Base-by-base conservation (phyloP, 2,888 invertebrate species). In the Pachydiplax longipennis region DNA sequence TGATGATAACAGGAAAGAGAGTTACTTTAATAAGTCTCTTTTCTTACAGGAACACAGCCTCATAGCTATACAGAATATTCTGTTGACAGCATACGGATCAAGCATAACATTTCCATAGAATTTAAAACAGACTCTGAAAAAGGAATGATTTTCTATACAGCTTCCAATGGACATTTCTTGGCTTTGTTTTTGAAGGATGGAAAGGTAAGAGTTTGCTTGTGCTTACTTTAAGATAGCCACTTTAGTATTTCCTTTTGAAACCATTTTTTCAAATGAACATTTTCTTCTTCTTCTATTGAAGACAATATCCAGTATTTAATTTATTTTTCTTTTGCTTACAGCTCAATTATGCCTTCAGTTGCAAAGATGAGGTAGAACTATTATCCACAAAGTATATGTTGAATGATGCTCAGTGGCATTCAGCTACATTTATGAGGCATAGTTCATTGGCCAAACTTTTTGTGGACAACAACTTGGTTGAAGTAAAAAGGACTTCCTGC, bases 391-490 rank as follows among this genome's bases (percentile, higher is more conserved):
- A 94, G 0, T 93, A 93, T 15, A 94, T 94, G 3, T 96, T 97
- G 92, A 96, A 97, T 93, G 97, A 98, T 93, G 96, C 96, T 0
- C 94, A 95, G 90, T 98, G 98, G 98, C 98, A 98, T 93, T 95
- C 95, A 0, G 95, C 97, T 0, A 95, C 95, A 22, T 95, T 98
- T 92, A 95, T 95, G 35, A 95, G 98, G 58, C 95, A 95, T 73
- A 95, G 94, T 2, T 95, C 95, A 0, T 94, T 95, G 91, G 97
- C 97, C 13, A 96, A 95, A 92, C 93, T 98, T 81, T 94, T 95
- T 0, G 95, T 98, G 0, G 97, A 96, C 73, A 25, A 73, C 22
- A 22, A 31, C 3, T 31, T 73, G 31, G 73, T 91, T 95, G 95
- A 0, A 92, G 93, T 0, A 13, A 94, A 95, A 48, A 92, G 93